Conservation (phyloP, 2,113 vertebrate species). For the Willisornis vidua region DNA sequence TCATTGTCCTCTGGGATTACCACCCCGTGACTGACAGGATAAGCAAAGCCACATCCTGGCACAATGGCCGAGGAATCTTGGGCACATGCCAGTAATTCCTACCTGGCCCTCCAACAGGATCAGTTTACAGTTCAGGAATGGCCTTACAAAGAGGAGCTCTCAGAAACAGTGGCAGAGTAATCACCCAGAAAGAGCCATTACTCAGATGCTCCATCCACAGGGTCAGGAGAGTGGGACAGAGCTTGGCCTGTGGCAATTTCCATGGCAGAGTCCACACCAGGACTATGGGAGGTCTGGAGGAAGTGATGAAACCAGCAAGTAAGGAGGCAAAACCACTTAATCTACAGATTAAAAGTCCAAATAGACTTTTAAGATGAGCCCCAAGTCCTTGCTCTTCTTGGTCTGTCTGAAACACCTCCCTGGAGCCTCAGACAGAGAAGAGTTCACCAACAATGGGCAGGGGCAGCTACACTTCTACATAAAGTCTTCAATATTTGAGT, state of each 20-base stretch:
- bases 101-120: fast-evolving
- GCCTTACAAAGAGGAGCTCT: not conserved
- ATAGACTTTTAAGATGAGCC: not conserved
- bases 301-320: not conserved
- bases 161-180: not conserved
- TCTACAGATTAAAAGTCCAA: not conserved
- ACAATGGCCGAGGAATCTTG: not conserved
- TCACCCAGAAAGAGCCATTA: not conserved
- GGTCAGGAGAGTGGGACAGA: not conserved
- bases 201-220: not conserved
- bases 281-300: not conserved
- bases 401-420: not conserved
- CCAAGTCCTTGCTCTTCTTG: not conserved
- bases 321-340: not conserved
- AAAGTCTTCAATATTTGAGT: not conserved
- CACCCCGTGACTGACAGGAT: fast-evolving
- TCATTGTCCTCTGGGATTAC: not conserved
- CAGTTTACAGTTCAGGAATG: not conserved
- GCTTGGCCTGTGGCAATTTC: not conserved
- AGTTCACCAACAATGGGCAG: not conserved
- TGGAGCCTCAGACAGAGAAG: not conserved
- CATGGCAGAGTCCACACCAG: fast-evolving
- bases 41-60: not conserved
- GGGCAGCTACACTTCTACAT: not conserved
- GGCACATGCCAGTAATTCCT: fast-evolving